Evolutionary conservation across 2,888 invertebrate species (phyloP).

Genomic region (Drosophila longiperda): DNA sequence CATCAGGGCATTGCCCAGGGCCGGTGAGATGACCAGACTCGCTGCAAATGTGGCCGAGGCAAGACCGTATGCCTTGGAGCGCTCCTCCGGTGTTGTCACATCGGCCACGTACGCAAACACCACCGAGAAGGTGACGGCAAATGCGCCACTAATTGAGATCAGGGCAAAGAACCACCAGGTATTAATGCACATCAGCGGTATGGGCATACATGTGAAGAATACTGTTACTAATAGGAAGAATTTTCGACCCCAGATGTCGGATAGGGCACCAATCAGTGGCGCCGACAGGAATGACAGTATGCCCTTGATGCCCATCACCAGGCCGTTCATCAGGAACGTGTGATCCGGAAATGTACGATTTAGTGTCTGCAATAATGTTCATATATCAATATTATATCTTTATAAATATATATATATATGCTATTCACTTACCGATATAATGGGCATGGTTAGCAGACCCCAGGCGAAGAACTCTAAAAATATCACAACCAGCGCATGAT

Average conservation of each 20-base stretch:
- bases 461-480: constrained; percentile 99
- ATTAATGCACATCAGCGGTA: constrained; percentile 99
- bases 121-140: constrained; percentile 99
- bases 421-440: constrained; percentile 88
- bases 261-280: constrained; percentile 97
- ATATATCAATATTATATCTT: neutral
- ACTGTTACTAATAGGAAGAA: constrained; percentile 98
- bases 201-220: constrained; percentile 99
- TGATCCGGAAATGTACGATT: constrained; percentile 99
- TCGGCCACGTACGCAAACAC: constrained; percentile 99
- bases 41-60: constrained; percentile 99
- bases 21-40: constrained; percentile 99
- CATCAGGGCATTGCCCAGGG: constrained; percentile 95
- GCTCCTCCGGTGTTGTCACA: constrained; percentile 98
- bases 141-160: constrained; percentile 99
- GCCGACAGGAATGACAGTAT: constrained; percentile 98
- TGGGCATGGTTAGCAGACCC: constrained; percentile 99
- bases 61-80: constrained; percentile 97
- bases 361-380: constrained; percentile 87
- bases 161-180: constrained; percentile 99
- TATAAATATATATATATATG: constrained; percentile 4
- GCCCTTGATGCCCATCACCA: constrained; percentile 99
- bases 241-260: constrained; percentile 99
- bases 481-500: constrained; percentile 99
- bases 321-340: constrained; percentile 98